Evolutionary conservation across 2,797 vertebrate genomes (phyloP), one percentile per base, ranked within the genome.

Genomic region (Hyperoplus lanceolatus): DNA sequence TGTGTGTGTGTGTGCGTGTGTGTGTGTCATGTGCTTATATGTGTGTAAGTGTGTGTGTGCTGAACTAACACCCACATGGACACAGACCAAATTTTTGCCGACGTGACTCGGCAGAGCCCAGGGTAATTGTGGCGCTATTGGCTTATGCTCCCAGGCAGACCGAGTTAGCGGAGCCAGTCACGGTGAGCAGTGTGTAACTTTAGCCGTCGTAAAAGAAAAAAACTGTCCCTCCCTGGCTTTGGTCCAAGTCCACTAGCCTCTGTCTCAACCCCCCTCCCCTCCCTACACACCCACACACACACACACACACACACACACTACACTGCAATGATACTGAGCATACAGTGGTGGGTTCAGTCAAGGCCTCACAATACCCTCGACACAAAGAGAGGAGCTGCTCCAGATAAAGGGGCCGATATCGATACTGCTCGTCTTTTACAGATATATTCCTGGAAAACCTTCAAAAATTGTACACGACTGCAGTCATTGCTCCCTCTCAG

Each of bases 221-320:
- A 73, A 85, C 79, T 58, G 77, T 83, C 75, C 71, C 62, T 48
- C 36, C 51, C 70, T 90, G 90, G 88, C 85, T 51, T 18, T 2
- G 0, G 8, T 84, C 87, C 89, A 90, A 85, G 84, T 80, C 78
- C 77, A 57, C 75, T 71, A 70, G 80, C 85, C 82, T 87, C 67
- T 67, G 82, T 83, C 85, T 81, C 76, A 79, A 66, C 72, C 71
- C 67, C 59, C 61, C 46, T 8, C 51, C 36, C 38, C 13, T 29
- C 38, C 5, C 51, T 54, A n/a, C 6, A 3, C 53, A 14, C 8
- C 1, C 21, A 1, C 21, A 21, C 21, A 21, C 21, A 21, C 21
- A 21, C 21, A 21, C 21, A 21, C 21, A 21, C 21, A 21, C 29
- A 29, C 29, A 29, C 29, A 3, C 29, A 3, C 67, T 60, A 38